Base-by-base conservation (phyloP, 2,888 invertebrate genomes). In the Eupithecia exiguata region DNA sequence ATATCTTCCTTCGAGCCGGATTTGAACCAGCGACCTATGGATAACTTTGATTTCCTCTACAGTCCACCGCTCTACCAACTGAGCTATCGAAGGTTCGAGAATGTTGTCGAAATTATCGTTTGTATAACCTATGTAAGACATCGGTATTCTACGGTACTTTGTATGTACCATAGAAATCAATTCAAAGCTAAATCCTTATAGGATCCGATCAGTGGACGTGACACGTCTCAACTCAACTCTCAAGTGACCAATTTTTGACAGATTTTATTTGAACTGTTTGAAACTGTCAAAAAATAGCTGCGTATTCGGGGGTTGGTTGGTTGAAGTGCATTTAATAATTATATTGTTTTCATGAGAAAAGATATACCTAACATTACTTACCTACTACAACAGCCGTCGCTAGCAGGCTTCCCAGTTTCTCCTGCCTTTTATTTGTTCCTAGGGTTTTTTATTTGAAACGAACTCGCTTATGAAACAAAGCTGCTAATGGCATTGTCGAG, bases 1-100 rank as follows among this genome's bases (percentile, higher is more conserved):
- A 25, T 0, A 1, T 9, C 0, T 69, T 95, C 95, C 95, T 95
- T 95, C 95, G 95, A 95, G 95, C 95, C 95, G 95, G 95, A 95
- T 95, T 95, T 95, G 95, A 95, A 95, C 95, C 95, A 95, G 95
- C 95, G 95, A 95, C 95, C 95, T 95, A 95, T 95, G 95, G 95
- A 95, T 95, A 71, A 69, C 91, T 66, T 66, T 66, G 35, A 21
- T 5, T 0, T 14, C 81, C 83, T 80, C 94, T 94, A 95, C 94
- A 94, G 94, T 94, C 94, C 94, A 95, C 94, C 94, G 94, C 94
- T 95, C 94, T 94, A 95, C 94, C 94, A 94, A 94, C 94, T 95
- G 94, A 95, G 94, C 94, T 95, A 95, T 95, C 94, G 94, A 95
- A 95, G 94, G 94, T 83, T 82, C 65, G 40, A 40, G 25, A 36